Evolutionary conservation across 2,888 invertebrate species (phyloP).

Genomic region (Ophioninae sp.): DNA sequence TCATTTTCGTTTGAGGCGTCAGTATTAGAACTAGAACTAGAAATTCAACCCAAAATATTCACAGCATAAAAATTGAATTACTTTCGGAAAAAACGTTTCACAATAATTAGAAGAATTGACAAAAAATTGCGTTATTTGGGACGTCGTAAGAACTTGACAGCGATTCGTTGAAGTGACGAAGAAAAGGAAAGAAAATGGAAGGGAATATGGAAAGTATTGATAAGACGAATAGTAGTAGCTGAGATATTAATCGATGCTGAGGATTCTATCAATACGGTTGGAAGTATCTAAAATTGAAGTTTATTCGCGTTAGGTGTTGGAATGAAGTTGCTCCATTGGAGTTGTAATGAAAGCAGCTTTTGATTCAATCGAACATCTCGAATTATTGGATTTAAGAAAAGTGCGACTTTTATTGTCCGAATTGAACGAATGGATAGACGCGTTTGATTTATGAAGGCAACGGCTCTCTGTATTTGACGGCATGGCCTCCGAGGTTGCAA

Average conservation of each 20-base stretch:
- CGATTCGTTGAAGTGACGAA: neutral
- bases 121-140: neutral
- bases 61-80: neutral
- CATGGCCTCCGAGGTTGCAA: neutral
- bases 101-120: neutral
- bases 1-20: neutral
- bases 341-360: neutral
- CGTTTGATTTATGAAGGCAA: neutral
- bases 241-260: neutral
- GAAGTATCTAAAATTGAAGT: neutral
- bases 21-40: constrained; percentile 1
- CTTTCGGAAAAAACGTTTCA: neutral
- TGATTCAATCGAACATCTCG: neutral
- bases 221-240: neutral
- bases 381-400: neutral
- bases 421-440: neutral
- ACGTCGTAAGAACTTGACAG: neutral
- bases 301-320: neutral
- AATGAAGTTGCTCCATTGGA: neutral
- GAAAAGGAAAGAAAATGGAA: neutral
- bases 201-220: neutral
- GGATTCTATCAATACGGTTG: neutral
- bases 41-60: neutral
- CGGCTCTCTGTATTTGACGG: neutral
- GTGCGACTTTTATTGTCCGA: neutral